These are phyloP conservation scores for Rhea pennata DNA, from an alignment of 2,113 vertebrate species.

Conservation along the genomic window DNA sequence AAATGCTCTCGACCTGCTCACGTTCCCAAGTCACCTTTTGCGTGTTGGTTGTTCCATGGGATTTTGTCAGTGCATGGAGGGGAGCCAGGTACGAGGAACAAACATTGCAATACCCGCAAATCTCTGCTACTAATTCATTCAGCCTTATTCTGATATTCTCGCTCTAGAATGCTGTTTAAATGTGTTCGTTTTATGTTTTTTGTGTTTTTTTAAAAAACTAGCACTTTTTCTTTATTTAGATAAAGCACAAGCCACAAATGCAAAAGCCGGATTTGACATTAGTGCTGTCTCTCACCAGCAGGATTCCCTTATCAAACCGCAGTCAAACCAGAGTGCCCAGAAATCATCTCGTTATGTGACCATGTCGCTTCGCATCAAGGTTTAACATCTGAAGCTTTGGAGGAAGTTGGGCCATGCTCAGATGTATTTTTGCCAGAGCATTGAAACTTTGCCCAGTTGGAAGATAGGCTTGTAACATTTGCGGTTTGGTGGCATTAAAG, in stretches of 20 bases:
- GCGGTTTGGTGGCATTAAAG: background rate
- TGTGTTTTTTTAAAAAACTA: background rate
- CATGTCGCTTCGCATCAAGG: background rate
- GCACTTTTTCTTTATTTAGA: background rate
- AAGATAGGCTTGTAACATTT: background rate
- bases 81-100: background rate
- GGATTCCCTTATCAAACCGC: fast-evolving
- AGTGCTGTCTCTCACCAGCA: background rate
- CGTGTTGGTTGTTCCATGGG: fast-evolving
- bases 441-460: background rate
- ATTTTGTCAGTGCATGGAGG: background rate
- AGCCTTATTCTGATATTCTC: background rate
- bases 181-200: background rate
- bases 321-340: background rate
- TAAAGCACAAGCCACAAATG: background rate
- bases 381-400: background rate
- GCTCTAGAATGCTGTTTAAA: background rate
- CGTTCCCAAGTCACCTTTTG: background rate
- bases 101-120: background rate
- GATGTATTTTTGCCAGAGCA: background rate
- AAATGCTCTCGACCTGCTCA: background rate
- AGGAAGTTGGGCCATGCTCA: background rate
- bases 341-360: background rate
- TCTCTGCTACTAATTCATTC: slow-evolving; percentile 48
- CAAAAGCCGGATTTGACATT: background rate